These are phyloP conservation scores for Shinisaurus crocodilurus DNA, from an alignment of 2,113 vertebrate species.

Conservation along the genomic window DNA sequence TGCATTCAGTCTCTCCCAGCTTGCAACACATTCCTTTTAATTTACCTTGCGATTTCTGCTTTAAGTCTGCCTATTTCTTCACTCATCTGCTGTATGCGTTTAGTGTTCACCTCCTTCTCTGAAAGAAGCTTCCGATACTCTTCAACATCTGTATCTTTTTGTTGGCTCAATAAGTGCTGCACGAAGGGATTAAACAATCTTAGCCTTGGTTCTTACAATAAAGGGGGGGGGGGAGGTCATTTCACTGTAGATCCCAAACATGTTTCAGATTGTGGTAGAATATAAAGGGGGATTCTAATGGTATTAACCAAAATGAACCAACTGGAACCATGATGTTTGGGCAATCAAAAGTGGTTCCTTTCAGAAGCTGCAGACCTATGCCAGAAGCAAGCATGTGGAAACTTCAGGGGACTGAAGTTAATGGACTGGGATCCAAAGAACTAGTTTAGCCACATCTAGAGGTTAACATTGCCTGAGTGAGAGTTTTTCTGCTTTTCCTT, in stretches of 20 bases:
- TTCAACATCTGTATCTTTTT: slow-evolving; percentile 94
- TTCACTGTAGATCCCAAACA: neutral
- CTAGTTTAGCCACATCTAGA: neutral
- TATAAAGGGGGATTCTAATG: neutral
- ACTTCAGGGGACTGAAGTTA: neutral
- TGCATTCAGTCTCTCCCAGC: neutral
- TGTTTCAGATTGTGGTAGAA: neutral
- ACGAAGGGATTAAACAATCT: slow-evolving; percentile 42
- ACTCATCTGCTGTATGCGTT: slow-evolving; percentile 92
- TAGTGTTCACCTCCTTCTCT: slow-evolving; percentile 90
- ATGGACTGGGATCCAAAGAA: neutral
- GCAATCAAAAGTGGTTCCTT: neutral
- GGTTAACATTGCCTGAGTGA: neutral
- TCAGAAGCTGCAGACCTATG: neutral
- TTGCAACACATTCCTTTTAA: neutral
- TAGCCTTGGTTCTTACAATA: neutral
- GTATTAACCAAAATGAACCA: neutral
- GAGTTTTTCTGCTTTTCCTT: neutral
- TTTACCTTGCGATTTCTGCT: slow-evolving; percentile 87
- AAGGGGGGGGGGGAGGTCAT: neutral
- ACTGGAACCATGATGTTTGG: neutral
- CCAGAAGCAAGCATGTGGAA: neutral
- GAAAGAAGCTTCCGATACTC: slow-evolving; percentile 92
- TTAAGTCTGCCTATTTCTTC: slow-evolving; percentile 90
- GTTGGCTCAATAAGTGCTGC: slow-evolving; percentile 93